Base-by-base conservation (phyloP, 2,113 vertebrate species). In the Prionailurus bengalensis region DNA sequence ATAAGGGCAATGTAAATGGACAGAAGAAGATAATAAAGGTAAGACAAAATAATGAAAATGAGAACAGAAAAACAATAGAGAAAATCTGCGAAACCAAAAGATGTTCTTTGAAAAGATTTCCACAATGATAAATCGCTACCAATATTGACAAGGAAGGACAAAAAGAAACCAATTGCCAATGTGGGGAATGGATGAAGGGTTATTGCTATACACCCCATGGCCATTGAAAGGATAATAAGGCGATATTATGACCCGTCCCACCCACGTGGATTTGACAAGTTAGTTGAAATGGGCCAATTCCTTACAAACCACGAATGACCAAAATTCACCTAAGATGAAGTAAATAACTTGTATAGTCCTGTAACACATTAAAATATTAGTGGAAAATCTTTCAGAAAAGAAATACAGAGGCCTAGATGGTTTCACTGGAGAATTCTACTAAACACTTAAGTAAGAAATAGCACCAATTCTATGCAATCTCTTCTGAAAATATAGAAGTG, bases 21-120 rank as follows among this genome's bases (percentile, higher is more conserved):
- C 51, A 70, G 16, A 42, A 94, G 33, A 66, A 95, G 45, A 78
- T 68, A 73, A 91, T 84, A 58, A 85, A 76, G 5, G 91, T 73
- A 84, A 85, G 55, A 81, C 27, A 86, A 82, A 81, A 70, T 68
- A 74, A 76, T 16, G 19, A 94, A 89, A 81, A 1, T 58, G 17
- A 79, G 65, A 76, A 58, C 7, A 92, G 78, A 58, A 95, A 82
- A 97, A n/a, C 53, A 80, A 84, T 19, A 94, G 58, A 79, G 71
- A 88, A 92, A 53, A 55, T 79, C 53, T 48, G n/a, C 90, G 66
- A 71, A 79, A 84, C 19, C 5, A 58, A 78, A 87, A 42, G n/a
- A 17, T 83, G 23, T 91, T 63, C 42, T 68, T 94, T 73, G 31
- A 58, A 84, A 91, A 87, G 51, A 58, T 76, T 78, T 65, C 73